Percentiles rank a stretch among this genome's conserved stretches.
phyloP scores from a whole-genome alignment of 2,888 invertebrate species.

The Harmothoe impar region DNA sequence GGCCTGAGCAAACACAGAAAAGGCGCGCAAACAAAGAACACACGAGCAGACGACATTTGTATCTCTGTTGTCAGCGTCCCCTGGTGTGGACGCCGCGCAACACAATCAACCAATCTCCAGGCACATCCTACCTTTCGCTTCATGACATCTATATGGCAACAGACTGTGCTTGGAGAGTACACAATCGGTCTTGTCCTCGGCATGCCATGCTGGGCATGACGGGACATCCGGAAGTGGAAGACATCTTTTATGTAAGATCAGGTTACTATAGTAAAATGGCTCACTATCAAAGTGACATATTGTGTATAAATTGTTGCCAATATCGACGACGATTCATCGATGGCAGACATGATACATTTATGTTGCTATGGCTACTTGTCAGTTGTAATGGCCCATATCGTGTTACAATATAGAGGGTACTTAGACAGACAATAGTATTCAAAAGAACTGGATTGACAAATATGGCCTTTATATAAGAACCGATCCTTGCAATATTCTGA shows the following conservation, averaged over 20 bases:
- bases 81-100: not conserved
- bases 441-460: not conserved
- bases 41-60: constrained; percentile 19
- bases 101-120: too few relatives aligned
- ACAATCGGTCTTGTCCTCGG: not conserved
- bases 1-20: constrained; percentile 17
- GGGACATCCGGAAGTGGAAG: constrained; percentile 3
- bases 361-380: not conserved
- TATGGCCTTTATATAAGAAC: constrained; percentile 2
- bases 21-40: constrained; percentile 30
- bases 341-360: not conserved
- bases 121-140: too few relatives aligned
- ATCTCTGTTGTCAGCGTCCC: not conserved
- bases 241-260: constrained; percentile 45
- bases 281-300: not conserved
- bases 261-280: not conserved
- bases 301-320: too few relatives aligned
- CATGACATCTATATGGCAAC: too few relatives aligned
- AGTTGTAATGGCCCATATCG: not conserved
- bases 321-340: not conserved
- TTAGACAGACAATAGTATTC: not conserved
- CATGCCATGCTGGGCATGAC: not conserved
- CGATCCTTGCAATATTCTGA: not conserved
- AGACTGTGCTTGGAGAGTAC: too few relatives aligned
- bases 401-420: not conserved